Conservation (phyloP, 2,888 invertebrate species). For the Euclidia mi region DNA sequence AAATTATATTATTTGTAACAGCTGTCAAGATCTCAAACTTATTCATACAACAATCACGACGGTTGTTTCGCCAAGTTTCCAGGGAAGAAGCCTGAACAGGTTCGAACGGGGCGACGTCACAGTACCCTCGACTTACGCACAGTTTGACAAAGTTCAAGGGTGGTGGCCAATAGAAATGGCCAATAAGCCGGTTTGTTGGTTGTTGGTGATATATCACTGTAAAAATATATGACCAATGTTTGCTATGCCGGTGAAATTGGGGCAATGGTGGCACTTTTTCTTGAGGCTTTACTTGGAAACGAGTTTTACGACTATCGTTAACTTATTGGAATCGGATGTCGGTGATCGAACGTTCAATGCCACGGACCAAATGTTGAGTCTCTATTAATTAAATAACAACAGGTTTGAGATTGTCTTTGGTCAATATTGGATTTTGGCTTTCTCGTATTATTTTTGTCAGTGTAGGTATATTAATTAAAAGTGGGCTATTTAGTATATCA, state of each 20-base stretch:
- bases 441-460: no score
- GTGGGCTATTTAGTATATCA: no score
- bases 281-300: constrained; percentile 56
- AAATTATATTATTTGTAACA: constrained; percentile 15
- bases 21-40: constrained; percentile 15
- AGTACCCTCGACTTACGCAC: constrained; percentile 50
- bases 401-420: constrained; percentile 10
- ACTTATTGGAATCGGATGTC: constrained; percentile 60
- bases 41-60: constrained; percentile 14
- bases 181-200: constrained; percentile 21
- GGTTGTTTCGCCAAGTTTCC: constrained; percentile 45
- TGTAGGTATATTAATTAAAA: no score
- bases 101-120: constrained; percentile 46
- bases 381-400: constrained; percentile 35
- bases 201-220: constrained; percentile 24
- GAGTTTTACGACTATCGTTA: constrained; percentile 56
- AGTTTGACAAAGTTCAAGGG: constrained; percentile 62
- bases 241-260: constrained; percentile 54
- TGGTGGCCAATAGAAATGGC: constrained; percentile 38
- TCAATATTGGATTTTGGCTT: neutral
- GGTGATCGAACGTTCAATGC: constrained; percentile 47
- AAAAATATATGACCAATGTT: constrained; percentile 28
- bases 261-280: constrained; percentile 60
- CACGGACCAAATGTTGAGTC: constrained; percentile 25
- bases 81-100: constrained; percentile 52